These are phyloP conservation scores for Monopis laevigella DNA, from an alignment of 2,888 invertebrate genomes.

Conservation along the genomic window DNA sequence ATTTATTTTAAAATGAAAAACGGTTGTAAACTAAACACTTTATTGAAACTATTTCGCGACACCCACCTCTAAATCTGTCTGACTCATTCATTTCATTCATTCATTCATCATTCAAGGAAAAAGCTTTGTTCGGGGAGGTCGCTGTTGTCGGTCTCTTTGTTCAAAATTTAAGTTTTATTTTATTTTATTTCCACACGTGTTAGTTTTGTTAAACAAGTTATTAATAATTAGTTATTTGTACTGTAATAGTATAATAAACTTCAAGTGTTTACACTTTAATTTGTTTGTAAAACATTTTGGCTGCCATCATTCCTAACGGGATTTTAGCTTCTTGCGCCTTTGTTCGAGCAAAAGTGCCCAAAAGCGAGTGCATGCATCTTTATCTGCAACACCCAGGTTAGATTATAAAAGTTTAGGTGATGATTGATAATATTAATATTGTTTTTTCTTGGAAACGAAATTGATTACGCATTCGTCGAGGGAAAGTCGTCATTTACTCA, in stretches of 20 bases:
- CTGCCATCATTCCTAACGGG: constrained; percentile 66
- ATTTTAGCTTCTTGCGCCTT: constrained; percentile 58
- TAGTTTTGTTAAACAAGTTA: constrained; percentile 8
- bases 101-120: neutral
- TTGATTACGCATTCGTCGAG: constrained; percentile 39
- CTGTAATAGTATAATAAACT: constrained; percentile 29
- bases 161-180: constrained; percentile 51
- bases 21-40: too few relatives aligned
- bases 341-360: constrained; percentile 56
- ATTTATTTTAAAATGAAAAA: too few relatives aligned
- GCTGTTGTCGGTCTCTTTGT: constrained; percentile 46
- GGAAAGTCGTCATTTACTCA: constrained; percentile 53
- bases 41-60: neutral
- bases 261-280: constrained; percentile 8
- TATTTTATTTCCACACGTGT: constrained; percentile 31
- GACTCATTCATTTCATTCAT: too few relatives aligned
- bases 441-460: constrained; percentile 24
- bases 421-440: constrained; percentile 3
- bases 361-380: constrained; percentile 70
- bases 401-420: constrained; percentile 21
- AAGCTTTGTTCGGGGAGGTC: constrained; percentile 48
- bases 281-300: constrained; percentile 26
- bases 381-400: constrained; percentile 64
- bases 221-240: constrained; percentile 29
- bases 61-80: neutral